Base-by-base conservation (phyloP, 2,797 vertebrate genomes). In the Phoebastria nigripes region DNA sequence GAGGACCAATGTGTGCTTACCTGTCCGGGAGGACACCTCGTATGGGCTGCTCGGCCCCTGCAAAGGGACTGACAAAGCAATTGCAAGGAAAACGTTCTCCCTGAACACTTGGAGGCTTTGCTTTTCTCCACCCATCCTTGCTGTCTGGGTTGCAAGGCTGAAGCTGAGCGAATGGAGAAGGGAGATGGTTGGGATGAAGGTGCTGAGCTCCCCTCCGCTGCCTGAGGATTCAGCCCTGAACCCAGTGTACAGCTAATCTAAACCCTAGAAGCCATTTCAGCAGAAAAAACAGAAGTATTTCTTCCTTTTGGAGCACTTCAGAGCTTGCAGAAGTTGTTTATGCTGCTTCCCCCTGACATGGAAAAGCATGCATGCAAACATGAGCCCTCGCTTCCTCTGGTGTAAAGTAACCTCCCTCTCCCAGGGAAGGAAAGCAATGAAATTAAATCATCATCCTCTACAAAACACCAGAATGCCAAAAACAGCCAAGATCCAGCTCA, bases 21-120 rank as follows among this genome's bases (percentile, higher is more conserved):
- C 11, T 3, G 0, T 0, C 22, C 0, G 4, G 11, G 42, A 79
- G 31, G 28, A 31, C 2, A 13, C 49, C 3, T 78, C 1, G 0
- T 25, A 29, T 0, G 3, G 33, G 20, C 24, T 88, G 31, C 52
- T 63, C 0, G 0, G 35, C 2, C 18, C 14, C 35, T 58, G 41
- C 2, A 0, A 13, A 15, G 24, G 39, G 39, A 37, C 24, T 62
- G 58, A 29, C 25, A 22, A 54, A 76, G 31, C 15, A 52, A 8
- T 46, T 29, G 33, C 22, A 19, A 58, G 65, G 39, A 73, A 55
- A 77, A 8, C 7, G 65, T 29, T 24, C 11, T 16, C 55, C 51
- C 33, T 29, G 41, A 44, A 59, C 1, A 0, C 51, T 10, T 4
- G 2, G 47, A 52, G 58, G 4, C n/a, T 79, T 59, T 0, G 0